Evolutionary conservation across 92 coral and sea anemone species (phyloP).

Genomic region (Phenganax subtilis): DNA sequence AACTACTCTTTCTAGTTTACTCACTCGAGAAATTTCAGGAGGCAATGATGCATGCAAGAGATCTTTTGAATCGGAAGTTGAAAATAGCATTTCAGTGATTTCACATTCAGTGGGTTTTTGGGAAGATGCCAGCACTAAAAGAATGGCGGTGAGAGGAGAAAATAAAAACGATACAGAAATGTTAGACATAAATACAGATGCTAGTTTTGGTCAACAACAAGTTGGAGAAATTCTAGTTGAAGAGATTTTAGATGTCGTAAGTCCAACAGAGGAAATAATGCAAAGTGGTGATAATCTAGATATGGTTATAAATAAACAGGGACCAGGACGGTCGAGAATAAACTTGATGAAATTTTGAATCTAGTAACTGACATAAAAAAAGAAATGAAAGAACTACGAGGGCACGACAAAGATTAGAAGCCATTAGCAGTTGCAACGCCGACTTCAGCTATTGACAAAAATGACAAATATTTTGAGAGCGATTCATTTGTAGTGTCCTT

Average conservation of each 20-base stretch:
- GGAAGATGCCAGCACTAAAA: no score
- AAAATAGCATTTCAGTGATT: background rate
- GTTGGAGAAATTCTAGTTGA: background rate
- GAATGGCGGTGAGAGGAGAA: no score
- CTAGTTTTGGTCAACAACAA: no score
- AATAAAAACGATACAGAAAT: no score
- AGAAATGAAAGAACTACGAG: background rate
- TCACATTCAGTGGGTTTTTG: no score
- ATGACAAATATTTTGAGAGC: background rate
- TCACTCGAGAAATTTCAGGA: background rate
- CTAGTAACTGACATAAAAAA: constrained; percentile 8
- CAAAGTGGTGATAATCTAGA: background rate
- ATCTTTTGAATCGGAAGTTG: background rate
- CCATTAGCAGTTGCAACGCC: background rate
- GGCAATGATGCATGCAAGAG: background rate
- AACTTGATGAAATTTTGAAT: background rate
- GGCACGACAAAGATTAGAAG: background rate
- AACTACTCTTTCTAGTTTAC: constrained; percentile 3
- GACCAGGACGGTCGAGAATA: no score
- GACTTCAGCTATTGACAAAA: background rate
- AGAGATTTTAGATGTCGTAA: background rate
- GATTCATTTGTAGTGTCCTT: background rate
- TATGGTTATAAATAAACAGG: background rate
- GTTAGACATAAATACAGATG: no score
- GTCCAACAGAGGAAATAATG: background rate